Percentiles rank a stretch among this genome's conserved stretches.
These are phyloP conservation scores for Nyctibius bracteatus DNA, from an alignment of 2,113 vertebrate genomes.

Conservation along the genomic window DNA sequence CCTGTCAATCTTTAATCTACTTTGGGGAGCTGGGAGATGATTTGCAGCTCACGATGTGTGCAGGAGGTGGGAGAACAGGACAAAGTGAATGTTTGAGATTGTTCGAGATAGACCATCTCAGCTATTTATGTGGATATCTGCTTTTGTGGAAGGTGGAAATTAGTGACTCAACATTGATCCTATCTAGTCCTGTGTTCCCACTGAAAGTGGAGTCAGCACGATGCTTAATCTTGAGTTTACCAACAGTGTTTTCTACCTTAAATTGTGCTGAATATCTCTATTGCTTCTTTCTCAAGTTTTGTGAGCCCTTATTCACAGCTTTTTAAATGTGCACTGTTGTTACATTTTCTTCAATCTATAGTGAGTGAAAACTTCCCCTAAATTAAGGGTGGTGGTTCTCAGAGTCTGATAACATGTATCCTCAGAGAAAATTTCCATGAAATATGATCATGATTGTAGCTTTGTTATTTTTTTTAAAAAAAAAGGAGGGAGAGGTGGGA, in stretches of 20 bases:
- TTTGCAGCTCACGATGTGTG: not conserved
- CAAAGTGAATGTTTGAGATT: not conserved
- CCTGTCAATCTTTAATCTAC: not conserved
- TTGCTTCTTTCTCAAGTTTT: not conserved
- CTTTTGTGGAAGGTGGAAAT: not conserved
- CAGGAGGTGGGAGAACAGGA: not conserved
- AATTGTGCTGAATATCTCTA: not conserved
- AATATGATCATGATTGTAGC: not conserved
- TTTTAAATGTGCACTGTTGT: not conserved
- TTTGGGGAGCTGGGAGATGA: not conserved
- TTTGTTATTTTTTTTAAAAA: not conserved
- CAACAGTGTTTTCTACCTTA: not conserved
- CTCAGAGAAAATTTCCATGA: not conserved
- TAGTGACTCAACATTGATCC: not conserved
- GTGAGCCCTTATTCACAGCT: not conserved
- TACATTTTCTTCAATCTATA: not conserved
- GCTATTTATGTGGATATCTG: not conserved
- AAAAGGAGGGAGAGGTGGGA: rapidly evolving
- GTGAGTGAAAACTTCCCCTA: not conserved
- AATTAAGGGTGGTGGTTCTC: not conserved
- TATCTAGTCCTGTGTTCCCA: not conserved
- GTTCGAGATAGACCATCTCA: not conserved
- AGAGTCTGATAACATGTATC: not conserved
- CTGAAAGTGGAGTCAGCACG: not conserved
- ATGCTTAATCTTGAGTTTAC: not conserved